phyloP scores from a whole-genome alignment of 2,113 vertebrate genomes.

The Vulpes vulpes region DNA sequence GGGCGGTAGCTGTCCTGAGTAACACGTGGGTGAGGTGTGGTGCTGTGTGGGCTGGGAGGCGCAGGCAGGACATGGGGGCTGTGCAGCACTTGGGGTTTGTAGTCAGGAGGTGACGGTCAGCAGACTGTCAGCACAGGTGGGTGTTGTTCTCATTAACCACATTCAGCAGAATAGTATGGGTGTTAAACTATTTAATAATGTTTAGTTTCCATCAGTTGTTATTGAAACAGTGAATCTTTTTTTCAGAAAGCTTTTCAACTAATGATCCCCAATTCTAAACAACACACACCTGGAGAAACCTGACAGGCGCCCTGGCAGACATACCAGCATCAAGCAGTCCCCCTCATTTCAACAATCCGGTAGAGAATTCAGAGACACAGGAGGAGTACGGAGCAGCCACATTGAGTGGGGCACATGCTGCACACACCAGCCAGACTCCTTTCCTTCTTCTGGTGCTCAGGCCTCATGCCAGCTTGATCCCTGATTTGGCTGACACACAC shows the following conservation, averaged over 20 bases:
- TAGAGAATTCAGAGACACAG: too few relatives aligned
- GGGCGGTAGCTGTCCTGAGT: rapidly evolving
- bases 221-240: neutral
- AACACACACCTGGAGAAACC: rapidly evolving
- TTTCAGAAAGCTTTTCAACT: neutral
- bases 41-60: too few relatives aligned
- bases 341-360: too few relatives aligned
- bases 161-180: rapidly evolving
- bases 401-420: rapidly evolving
- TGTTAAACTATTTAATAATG: neutral
- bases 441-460: neutral
- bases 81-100: neutral
- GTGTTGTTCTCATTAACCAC: neutral
- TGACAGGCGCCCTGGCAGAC: rapidly evolving
- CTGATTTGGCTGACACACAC: too few relatives aligned
- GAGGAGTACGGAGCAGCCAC: rapidly evolving
- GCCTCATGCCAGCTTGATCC: too few relatives aligned
- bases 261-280: too few relatives aligned
- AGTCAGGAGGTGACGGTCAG: neutral
- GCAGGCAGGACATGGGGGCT: neutral
- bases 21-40: neutral
- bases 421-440: rapidly evolving
- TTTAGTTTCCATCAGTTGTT: too few relatives aligned
- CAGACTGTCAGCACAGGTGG: neutral
- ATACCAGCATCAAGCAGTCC: too few relatives aligned